Evolutionary conservation across 2,797 vertebrate species (phyloP), one percentile per base, ranked within the genome.

Genomic region (Chiroxiphia lanceolata): DNA sequence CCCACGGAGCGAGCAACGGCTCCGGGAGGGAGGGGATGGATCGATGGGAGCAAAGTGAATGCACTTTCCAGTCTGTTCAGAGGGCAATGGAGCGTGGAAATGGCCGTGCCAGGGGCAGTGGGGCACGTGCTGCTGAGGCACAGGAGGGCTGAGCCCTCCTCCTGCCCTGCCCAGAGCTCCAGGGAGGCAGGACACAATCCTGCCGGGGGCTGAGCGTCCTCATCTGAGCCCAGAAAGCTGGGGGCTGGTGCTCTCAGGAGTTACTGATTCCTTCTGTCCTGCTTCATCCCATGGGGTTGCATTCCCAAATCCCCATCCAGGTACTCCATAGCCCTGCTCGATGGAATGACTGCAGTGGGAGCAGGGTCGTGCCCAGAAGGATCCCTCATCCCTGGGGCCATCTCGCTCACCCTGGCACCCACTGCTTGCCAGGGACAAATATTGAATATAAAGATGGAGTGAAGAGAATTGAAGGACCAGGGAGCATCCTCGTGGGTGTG

Each of bases 1-100:
- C 70, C 72, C 63, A n/a, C 2, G 18, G n/a, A 90, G 88, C 31
- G 29, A 77, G 65, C 8, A 29, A 7, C 72, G 94, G 92, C 94
- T 95, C 64, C 6, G 48, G 87, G 92, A 40, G 60, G 56, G 71
- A 82, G 95, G 93, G 94, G 91, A 89, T 79, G 56, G 88, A 82
- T 95, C 42, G 84, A 72, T 94, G 96, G 54, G 80, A 95, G 91
- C 92, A 72, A 60, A 96, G 94, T 15, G 83, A 93, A 68, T 17
- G 80, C 89, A 20, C 92, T 96, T 96, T 56, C 19, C 76, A 40
- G 77, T 95, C 95, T 38, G 85, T 80, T 96, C 94, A 67, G 80
- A 89, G 92, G 91, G 86, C 86, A 87, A 70, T 3, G 87, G 96
- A 96, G 97, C 96, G 7, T 74, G 86, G 88, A 79, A 8, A 56